Conservation (phyloP, 2,888 invertebrate species). For the Fragum fragum region DNA sequence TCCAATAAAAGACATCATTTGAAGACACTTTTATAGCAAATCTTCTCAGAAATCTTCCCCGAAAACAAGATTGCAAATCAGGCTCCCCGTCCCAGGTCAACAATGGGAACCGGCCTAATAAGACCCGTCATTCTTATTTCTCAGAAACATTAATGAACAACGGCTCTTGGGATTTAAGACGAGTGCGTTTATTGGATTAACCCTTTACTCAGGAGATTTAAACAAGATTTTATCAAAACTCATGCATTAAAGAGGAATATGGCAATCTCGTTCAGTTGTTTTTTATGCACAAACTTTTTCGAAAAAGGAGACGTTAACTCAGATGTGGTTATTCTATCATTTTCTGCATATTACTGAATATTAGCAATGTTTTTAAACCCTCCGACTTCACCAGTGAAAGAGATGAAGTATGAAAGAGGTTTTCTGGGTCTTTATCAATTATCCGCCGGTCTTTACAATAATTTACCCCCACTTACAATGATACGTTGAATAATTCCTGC, state of each 20-base stretch:
- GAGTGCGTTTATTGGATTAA: constrained; percentile 65
- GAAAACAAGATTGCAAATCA: constrained; percentile 28
- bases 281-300: too few relatives aligned
- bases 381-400: neutral
- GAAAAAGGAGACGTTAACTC: too few relatives aligned
- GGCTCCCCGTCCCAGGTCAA: constrained; percentile 28
- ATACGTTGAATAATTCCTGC: constrained; percentile 45
- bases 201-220: constrained; percentile 16
- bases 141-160: constrained; percentile 62
- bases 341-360: too few relatives aligned
- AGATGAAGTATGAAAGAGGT: constrained; percentile 29
- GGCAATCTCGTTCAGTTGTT: too few relatives aligned
- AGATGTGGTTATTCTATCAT: too few relatives aligned
- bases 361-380: too few relatives aligned
- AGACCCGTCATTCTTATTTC: constrained; percentile 16
- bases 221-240: neutral
- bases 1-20: constrained; percentile 24
- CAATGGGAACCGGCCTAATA: constrained; percentile 28
- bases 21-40: constrained; percentile 42
- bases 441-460: constrained; percentile 56
- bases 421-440: constrained; percentile 66
- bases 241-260: too few relatives aligned
- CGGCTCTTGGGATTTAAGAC: constrained; percentile 62
- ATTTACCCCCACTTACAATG: constrained; percentile 56
- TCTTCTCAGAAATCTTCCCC: constrained; percentile 10